Base-by-base conservation (phyloP, 2,888 invertebrate genomes). In the Aphodius sticticus region DNA sequence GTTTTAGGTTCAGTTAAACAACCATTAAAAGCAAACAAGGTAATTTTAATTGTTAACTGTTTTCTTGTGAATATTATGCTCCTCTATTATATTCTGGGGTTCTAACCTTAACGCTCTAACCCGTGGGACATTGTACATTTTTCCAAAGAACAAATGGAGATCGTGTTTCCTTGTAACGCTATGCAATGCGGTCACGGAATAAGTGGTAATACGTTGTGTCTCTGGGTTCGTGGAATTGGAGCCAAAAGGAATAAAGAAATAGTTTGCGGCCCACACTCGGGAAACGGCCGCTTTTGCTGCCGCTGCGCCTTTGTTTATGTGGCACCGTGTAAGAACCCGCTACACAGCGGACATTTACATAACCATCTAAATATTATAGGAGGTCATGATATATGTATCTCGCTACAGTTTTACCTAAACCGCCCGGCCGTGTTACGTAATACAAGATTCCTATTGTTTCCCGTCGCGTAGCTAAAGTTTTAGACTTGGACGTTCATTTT, bases 231-330 rank as follows among this genome's bases (percentile, higher is more conserved):
- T 53, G 53, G 53, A 53, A 53, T 53, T 53, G 53, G 53, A 53
- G 53, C 53, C 53, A 53, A 53, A 53, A 53, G 53, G 53, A 53
- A 53, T 53, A 53, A 53, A 53, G 53, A 53, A 53, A 53, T 53
- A 53, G 53, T 53, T 53, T 53, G 53, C 53, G 12, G 53, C 53
- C 53, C 53, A 53, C 53, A 53, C 53, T 2, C 53, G 2, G 26
- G 53, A 53, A 3, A 53, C 53, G 53, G 12, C 53, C 53, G 53
- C 53, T 53, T 53, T 53, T 53, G 53, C 53, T 12, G 53, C 53
- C 53, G 53, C 53, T 9, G 53, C 53, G 53, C 53, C 53, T 53
- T 53, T 53, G 53, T 53, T 53, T 53, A 53, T 53, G 53, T 53
- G 53, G 53, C 53, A 53, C 53, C 53, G 53, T 53, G 53, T 53